These are phyloP conservation scores for Hedychridium roseum DNA, from an alignment of 2,888 invertebrate species.

Conservation along the genomic window DNA sequence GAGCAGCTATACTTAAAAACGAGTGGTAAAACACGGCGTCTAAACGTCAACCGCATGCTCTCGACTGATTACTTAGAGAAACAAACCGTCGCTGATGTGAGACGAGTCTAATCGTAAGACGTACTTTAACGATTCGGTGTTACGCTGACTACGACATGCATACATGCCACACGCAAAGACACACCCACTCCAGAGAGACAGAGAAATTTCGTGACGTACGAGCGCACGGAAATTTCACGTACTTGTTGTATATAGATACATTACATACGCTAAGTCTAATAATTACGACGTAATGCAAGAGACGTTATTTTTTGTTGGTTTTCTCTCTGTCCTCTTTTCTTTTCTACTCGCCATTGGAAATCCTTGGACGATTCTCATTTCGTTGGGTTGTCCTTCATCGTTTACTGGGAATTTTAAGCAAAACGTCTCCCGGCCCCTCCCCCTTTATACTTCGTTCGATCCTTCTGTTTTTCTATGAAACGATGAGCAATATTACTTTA, in stretches of 20 bases:
- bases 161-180: slow-evolving; percentile 1
- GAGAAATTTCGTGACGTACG: slow-evolving; percentile 8
- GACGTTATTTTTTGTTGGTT: slow-evolving; percentile 8
- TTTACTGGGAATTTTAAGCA: too few species aligned
- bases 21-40: slow-evolving; percentile 29
- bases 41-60: slow-evolving; percentile 29
- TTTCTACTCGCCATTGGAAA: background rate
- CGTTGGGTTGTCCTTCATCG: too few species aligned
- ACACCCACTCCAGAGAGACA: slow-evolving; percentile 3
- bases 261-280: slow-evolving; percentile 43
- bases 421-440: too few species aligned
- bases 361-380: slow-evolving; percentile 18
- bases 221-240: slow-evolving; percentile 22
- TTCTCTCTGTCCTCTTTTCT: slow-evolving; percentile 10
- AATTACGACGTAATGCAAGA: slow-evolving; percentile 22
- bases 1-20: slow-evolving; percentile 45
- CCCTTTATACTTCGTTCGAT: slow-evolving; percentile 16
- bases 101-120: too few species aligned
- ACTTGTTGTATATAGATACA: slow-evolving; percentile 41
- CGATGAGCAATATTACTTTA: slow-evolving; percentile 53
- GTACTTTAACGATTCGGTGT: slow-evolving; percentile 14
- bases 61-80: slow-evolving; percentile 52
- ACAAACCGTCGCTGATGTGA: too few species aligned
- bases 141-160: slow-evolving; percentile 5
- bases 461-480: slow-evolving; percentile 35